A percentile compares a stretch with the other conserved stretches of the same genome.
phyloP scores from a whole-genome alignment of 2,797 vertebrate genomes.

The Rhinophrynus dorsalis region DNA sequence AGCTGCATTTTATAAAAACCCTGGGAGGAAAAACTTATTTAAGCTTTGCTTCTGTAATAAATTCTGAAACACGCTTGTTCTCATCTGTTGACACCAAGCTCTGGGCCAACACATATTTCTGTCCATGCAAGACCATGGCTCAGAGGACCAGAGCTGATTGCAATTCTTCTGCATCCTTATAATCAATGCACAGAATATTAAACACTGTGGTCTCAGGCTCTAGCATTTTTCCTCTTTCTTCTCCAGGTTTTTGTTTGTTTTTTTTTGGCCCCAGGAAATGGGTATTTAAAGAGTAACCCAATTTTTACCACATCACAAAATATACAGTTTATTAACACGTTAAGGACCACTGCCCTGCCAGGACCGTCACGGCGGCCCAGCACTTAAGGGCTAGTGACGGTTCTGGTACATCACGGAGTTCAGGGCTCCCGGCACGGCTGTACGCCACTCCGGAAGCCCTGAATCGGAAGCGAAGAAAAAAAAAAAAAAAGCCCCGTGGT shows the following conservation, averaged over 20 bases:
- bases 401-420: too few species aligned
- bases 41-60: conserved; percentile 17
- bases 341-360: too few species aligned
- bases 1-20: conserved; percentile 19
- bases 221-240: neutral
- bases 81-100: neutral
- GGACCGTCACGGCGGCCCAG: too few species aligned
- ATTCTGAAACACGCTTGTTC: conserved; percentile 5
- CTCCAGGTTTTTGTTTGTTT: too few species aligned
- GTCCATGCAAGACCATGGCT: neutral
- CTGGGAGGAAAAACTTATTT: conserved; percentile 19
- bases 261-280: too few species aligned
- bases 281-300: conserved; percentile 4
- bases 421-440: too few species aligned
- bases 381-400: too few species aligned
- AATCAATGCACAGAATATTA: neutral
- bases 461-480: too few species aligned
- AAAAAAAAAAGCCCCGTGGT: too few species aligned
- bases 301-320: conserved; percentile 14
- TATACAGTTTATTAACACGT: too few species aligned
- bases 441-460: too few species aligned
- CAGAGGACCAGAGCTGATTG: neutral
- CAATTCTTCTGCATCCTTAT: neutral
- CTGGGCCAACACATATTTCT: conserved; percentile 5
- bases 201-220: neutral